Conservation (phyloP, 2,888 invertebrate genomes). For the Polymixis flavicincta region DNA sequence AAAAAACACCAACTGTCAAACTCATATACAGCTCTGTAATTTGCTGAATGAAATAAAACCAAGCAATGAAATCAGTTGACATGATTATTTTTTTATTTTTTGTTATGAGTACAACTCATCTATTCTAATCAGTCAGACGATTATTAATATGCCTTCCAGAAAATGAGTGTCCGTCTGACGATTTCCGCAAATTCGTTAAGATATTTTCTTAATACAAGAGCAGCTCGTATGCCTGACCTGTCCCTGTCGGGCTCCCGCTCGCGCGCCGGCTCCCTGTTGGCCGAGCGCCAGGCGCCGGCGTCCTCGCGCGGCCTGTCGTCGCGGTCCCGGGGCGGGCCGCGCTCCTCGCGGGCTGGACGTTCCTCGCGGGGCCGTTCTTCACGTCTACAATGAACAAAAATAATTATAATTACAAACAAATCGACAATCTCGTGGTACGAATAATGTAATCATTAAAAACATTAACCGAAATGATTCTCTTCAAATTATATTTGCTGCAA, state of each 20-base stretch:
- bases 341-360: conserved; percentile 58
- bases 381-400: conserved; percentile 11
- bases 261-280: conserved; percentile 71
- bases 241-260: conserved; percentile 71
- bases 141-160: background rate
- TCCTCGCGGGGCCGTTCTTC: conserved; percentile 50
- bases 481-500: background rate
- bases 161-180: background rate
- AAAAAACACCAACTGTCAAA: background rate
- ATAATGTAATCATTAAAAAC: background rate
- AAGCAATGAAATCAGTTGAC: background rate
- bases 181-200: background rate
- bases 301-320: conserved; percentile 67
- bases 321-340: conserved; percentile 43
- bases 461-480: background rate
- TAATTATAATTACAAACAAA: background rate
- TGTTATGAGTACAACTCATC: no score
- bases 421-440: background rate
- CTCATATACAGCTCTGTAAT: background rate
- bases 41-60: background rate
- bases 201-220: background rate
- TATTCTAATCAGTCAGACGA: no score
- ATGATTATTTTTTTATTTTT: no score
- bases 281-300: conserved; percentile 80
- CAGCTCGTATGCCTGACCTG: conserved; percentile 15